Conservation (phyloP, 1,140 invertebrate species). For the Drosophila tsacasi region DNA sequence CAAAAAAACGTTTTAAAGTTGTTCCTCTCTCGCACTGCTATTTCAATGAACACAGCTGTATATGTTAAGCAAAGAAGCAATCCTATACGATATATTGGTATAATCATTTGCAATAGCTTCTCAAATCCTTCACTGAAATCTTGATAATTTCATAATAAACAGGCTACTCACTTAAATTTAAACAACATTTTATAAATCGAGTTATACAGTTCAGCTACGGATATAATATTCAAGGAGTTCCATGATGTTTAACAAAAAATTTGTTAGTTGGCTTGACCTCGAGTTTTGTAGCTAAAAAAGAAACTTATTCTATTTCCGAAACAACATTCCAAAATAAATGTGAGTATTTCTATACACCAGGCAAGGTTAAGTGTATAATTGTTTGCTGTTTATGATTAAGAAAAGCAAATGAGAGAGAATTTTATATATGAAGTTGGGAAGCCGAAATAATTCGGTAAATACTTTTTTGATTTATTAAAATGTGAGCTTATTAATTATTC, state of each 20-base stretch:
- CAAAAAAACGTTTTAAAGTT: no score
- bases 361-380: not conserved
- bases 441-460: not conserved
- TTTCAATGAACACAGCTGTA: no score
- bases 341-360: not conserved
- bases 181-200: not conserved
- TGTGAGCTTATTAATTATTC: not conserved
- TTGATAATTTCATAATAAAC: not conserved
- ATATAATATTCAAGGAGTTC: not conserved
- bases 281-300: not conserved
- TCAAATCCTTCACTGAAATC: accelerated
- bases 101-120: no score
- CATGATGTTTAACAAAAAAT: not conserved
- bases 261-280: not conserved
- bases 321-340: not conserved
- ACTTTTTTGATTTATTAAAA: not conserved
- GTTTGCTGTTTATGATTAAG: not conserved
- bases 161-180: no score
- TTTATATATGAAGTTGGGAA: not conserved
- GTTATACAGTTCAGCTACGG: not conserved
- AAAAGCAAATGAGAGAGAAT: not conserved
- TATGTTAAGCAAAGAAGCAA: not conserved
- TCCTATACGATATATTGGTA: no score
- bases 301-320: slow-evolving; percentile 6
- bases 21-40: no score